Conservation (phyloP, 2,797 vertebrate species). For the Ceryle rudis region DNA sequence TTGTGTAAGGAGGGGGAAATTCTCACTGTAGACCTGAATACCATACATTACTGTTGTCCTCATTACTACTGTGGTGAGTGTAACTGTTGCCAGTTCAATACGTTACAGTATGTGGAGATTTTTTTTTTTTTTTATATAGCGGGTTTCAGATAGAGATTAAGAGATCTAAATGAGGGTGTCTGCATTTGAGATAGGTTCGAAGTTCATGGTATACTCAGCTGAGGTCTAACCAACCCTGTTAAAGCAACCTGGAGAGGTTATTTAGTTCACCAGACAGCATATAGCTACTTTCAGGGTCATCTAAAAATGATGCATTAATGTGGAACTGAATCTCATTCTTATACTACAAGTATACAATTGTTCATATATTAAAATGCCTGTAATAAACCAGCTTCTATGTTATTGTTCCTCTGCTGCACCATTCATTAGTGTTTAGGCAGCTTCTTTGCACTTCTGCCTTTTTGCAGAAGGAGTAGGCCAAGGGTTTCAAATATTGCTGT, state of each 20-base stretch:
- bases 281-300: not conserved
- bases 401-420: not conserved
- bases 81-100: not conserved
- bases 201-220: not conserved
- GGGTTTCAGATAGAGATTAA: not conserved
- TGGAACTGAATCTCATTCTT: not conserved
- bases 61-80: constrained; percentile 91
- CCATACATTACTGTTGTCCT: constrained; percentile 91
- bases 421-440: not conserved
- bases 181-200: not conserved
- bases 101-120: not conserved
- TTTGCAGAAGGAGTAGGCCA: not conserved
- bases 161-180: not conserved
- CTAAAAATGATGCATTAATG: not conserved
- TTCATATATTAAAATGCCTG: not conserved
- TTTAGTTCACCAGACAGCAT: not conserved
- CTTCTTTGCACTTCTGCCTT: not conserved
- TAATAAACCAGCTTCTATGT: not conserved
- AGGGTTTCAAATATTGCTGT: not conserved
- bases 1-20: constrained; percentile 89
- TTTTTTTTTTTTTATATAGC: not conserved
- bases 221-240: not conserved
- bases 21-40: constrained; percentile 90
- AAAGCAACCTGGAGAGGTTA: not conserved
- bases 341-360: not conserved